Base-by-base conservation (phyloP, 1,140 invertebrate genomes). In the Ips typographus region DNA sequence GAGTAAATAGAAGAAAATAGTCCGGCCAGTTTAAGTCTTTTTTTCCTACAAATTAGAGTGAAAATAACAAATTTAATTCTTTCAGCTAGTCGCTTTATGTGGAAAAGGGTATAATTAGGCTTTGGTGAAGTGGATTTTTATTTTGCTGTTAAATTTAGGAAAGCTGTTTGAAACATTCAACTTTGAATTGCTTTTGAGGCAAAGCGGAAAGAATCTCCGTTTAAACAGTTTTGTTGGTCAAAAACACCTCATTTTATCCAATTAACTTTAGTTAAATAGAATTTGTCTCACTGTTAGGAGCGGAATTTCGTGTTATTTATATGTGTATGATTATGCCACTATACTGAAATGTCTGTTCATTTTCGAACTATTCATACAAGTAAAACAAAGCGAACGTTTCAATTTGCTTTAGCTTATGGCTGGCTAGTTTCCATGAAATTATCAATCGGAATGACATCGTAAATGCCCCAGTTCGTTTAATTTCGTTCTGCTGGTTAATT, bases 1-100 rank as follows among this genome's bases (percentile, higher is more conserved):
- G 63, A 56, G 52, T 65, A 65, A 65, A 65, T 56, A 65, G 63
- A 65, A 65, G 52, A 56, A 65, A 56, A 65, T 57, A 57, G 63
- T 56, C 7, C 40, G n/a, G 63, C 22, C 36, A 40, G 4, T 56
- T 65, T 43, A 44, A 55, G 37, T 6, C 40, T 53, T 64, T 64
- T 64, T 53, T 52, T 41, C 8, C 6, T 40, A 64, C 42, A 64
- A 62, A 62, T 62, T 62, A 62, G 60, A 38, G 47, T 36, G 41
- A 55, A 56, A 65, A 55, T 38, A 39, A 56, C 53, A 56, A 65
- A 65, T 41, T 56, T 55, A 56, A 65, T 56, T 65, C 52, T 57
- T 42, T 65, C 43, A 53, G 37, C 22, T 3, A 37, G 8, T 8
- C 22, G 44, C 39, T 63, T 63, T 52, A 63, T 36, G 37, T 36